A percentile compares a stretch with the other conserved stretches of the same genome.
Evolutionary conservation across 2,797 vertebrate genomes (phyloP).

Genomic region (Eidolon dupreanum): DNA sequence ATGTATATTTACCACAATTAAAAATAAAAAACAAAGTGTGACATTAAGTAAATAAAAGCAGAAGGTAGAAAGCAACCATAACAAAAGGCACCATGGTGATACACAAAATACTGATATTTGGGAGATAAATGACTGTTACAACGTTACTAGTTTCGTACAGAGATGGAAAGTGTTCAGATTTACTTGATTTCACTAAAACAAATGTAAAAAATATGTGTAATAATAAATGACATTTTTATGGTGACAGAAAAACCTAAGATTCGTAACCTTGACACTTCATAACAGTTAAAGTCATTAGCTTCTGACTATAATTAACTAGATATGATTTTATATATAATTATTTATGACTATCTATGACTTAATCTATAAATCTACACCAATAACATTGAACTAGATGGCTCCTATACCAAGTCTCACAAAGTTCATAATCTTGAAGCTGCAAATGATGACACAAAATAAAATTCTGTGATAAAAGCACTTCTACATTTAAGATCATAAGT

Average conservation of each 20-base stretch:
- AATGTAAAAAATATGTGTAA: neutral
- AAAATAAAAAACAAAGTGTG: neutral
- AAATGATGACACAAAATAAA: slow-evolving; percentile 21
- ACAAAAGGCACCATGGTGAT: neutral
- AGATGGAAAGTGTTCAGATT: neutral
- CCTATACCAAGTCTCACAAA: neutral
- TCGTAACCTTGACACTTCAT: neutral
- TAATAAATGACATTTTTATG: neutral
- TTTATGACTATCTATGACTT: neutral
- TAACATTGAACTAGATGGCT: neutral
- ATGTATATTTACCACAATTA: neutral
- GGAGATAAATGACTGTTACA: neutral
- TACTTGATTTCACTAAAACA: slow-evolving; percentile 48
- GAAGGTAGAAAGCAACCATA: neutral
- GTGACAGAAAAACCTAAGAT: neutral
- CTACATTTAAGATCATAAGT: neutral
- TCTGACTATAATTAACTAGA: neutral
- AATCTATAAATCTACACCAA: slow-evolving; percentile 11
- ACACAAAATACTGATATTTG: neutral
- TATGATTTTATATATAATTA: neutral
- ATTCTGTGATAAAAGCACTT: neutral
- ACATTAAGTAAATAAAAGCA: neutral
- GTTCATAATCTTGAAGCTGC: neutral
- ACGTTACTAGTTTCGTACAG: neutral
- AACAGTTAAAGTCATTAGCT: slow-evolving; percentile 14